Evolutionary conservation across 2,888 invertebrate genomes (phyloP).

Genomic region (Bruchidius siliquastri): DNA sequence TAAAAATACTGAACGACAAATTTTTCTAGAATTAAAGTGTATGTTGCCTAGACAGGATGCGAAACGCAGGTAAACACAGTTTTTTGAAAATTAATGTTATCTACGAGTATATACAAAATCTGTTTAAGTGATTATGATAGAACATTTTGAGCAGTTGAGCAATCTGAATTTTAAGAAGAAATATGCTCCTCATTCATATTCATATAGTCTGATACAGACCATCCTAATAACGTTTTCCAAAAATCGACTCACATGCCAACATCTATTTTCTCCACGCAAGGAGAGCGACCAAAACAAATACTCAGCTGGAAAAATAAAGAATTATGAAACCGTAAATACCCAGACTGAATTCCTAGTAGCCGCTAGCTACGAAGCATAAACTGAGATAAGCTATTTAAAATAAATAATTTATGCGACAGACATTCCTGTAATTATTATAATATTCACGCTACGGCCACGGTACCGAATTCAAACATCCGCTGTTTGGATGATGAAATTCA

Average conservation of each 20-base stretch:
- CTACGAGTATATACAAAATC: too few relatives aligned
- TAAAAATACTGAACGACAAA: too few relatives aligned
- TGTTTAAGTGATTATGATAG: too few relatives aligned
- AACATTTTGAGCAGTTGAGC: too few relatives aligned
- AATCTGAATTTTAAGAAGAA: too few relatives aligned
- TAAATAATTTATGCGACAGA: not conserved
- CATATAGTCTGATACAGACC: too few relatives aligned
- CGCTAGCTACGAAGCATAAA: not conserved
- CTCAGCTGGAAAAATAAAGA: not conserved
- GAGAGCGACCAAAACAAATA: not conserved
- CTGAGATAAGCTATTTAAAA: not conserved
- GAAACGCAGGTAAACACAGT: too few relatives aligned
- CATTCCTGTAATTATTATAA: not conserved
- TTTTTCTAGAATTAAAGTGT: too few relatives aligned
- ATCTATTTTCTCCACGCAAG: not conserved
- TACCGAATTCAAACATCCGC: not conserved
- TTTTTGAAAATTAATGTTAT: too few relatives aligned
- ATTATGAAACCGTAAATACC: not conserved
- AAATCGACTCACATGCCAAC: not conserved
- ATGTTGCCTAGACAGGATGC: too few relatives aligned
- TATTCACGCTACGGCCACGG: not conserved
- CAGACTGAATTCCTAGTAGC: not conserved
- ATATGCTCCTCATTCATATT: too few relatives aligned
- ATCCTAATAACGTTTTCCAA: too few relatives aligned
- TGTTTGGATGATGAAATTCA: not conserved